phyloP scores from a whole-genome alignment of 2,113 vertebrate species.

The Sinosuthora webbiana region DNA sequence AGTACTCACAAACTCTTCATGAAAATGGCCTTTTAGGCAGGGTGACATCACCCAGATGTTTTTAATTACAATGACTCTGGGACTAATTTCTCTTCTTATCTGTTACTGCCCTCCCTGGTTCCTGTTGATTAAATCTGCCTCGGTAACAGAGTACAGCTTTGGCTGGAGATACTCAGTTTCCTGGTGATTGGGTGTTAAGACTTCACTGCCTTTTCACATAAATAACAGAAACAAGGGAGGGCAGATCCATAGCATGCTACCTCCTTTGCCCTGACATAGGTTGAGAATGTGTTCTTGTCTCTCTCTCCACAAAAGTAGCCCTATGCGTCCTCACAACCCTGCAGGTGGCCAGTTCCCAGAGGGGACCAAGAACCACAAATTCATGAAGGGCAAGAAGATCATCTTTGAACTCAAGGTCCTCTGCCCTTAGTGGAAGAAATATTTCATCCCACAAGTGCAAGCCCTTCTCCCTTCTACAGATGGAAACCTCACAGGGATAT shows the following conservation, averaged over 20 bases:
- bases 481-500: not conserved
- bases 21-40: not conserved
- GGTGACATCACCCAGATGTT: conserved; percentile 49
- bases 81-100: conserved; percentile 55
- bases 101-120: conserved; percentile 43
- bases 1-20: not conserved
- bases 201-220: not conserved
- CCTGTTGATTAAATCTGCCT: conserved; percentile 63
- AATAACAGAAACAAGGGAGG: not conserved
- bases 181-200: not conserved
- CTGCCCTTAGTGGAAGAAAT: not conserved
- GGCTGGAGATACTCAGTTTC: not conserved
- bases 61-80: conserved; percentile 41
- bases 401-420: not conserved
- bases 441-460: not conserved
- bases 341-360: not conserved
- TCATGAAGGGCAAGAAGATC: not conserved
- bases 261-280: not conserved
- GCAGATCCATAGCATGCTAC: not conserved
- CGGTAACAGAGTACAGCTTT: not conserved
- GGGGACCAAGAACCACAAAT: not conserved
- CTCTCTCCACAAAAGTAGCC: not conserved
- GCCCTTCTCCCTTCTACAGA: not conserved
- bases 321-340: fast-evolving
- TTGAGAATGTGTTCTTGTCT: not conserved